phyloP scores from a whole-genome alignment of 2,113 vertebrate genomes.

The Lepus americanus region DNA sequence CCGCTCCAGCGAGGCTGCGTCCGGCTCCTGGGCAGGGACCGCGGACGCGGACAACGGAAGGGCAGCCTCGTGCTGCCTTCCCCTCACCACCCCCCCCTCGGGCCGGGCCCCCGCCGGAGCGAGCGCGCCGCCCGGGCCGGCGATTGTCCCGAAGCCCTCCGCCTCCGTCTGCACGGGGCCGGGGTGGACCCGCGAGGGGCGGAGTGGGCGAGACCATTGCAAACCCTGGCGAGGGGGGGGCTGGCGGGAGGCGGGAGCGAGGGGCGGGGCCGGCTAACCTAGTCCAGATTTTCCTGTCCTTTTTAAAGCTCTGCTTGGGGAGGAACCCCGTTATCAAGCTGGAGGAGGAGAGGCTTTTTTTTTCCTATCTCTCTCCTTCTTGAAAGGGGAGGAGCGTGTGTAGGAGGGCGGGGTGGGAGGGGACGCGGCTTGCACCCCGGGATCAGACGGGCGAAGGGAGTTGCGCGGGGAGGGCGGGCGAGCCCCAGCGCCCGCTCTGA shows the following conservation, averaged over 20 bases:
- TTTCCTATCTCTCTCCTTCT: background rate
- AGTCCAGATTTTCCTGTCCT: conserved; percentile 61
- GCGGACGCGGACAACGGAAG: background rate
- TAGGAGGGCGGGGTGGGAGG: conserved; percentile 44
- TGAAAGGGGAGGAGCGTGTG: conserved; percentile 53
- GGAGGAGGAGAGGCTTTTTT: conserved; percentile 32
- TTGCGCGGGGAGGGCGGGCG: background rate
- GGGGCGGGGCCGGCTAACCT: conserved; percentile 70
- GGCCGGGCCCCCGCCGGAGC: background rate
- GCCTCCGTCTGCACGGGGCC: background rate
- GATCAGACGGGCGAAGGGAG: background rate
- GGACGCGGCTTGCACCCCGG: background rate
- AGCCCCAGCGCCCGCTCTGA: background rate
- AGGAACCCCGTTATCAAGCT: conserved; percentile 60
- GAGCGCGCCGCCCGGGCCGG: background rate
- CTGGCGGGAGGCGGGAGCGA: background rate
- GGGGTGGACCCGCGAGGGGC: conserved; percentile 67
- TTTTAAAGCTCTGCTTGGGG: background rate
- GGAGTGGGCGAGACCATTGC: conserved; percentile 82
- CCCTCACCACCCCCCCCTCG: background rate
- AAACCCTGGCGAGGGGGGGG: background rate
- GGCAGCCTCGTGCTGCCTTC: background rate
- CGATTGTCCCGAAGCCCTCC: conserved; percentile 16
- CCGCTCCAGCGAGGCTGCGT: background rate
- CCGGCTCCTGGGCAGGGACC: conserved; percentile 6